phyloP scores from a whole-genome alignment of 1,140 invertebrate species.

The Gonioctena quinquepunctata region DNA sequence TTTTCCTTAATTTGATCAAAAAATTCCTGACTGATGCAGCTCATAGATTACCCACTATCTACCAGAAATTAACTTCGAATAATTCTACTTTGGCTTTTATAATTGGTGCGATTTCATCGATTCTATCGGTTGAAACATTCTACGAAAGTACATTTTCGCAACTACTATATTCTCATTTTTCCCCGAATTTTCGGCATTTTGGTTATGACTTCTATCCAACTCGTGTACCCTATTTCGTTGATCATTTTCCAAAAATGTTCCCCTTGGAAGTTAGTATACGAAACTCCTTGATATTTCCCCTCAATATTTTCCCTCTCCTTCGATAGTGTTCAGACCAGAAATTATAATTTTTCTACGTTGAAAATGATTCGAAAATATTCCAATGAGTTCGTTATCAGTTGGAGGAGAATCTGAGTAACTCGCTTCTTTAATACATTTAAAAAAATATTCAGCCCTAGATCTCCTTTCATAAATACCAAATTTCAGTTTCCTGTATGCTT shows the following conservation, averaged over 20 bases:
- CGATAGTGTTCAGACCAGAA: neutral
- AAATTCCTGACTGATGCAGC: neutral
- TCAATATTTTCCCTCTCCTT: neutral
- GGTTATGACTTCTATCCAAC: neutral
- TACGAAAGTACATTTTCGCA: neutral
- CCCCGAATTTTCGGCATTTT: too few relatives aligned
- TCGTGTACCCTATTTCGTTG: neutral
- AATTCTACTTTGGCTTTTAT: neutral
- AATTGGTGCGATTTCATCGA: neutral
- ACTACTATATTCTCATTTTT: neutral
- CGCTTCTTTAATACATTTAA: neutral
- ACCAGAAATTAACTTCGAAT: neutral
- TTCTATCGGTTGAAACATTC: too few relatives aligned
- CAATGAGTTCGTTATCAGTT: neutral
- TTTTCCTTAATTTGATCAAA: neutral
- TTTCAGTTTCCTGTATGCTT: neutral
- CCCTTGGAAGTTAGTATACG: too few relatives aligned
- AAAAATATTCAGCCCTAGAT: neutral
- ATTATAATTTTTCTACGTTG: neutral
- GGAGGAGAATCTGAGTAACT: neutral
- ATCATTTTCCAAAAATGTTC: neutral
- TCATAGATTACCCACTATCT: neutral
- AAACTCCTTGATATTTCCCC: too few relatives aligned
- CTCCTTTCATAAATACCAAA: neutral
- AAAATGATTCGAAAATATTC: neutral